Base-by-base conservation (phyloP, 2,888 invertebrate genomes). In the Sphaerophoria rueppellii region DNA sequence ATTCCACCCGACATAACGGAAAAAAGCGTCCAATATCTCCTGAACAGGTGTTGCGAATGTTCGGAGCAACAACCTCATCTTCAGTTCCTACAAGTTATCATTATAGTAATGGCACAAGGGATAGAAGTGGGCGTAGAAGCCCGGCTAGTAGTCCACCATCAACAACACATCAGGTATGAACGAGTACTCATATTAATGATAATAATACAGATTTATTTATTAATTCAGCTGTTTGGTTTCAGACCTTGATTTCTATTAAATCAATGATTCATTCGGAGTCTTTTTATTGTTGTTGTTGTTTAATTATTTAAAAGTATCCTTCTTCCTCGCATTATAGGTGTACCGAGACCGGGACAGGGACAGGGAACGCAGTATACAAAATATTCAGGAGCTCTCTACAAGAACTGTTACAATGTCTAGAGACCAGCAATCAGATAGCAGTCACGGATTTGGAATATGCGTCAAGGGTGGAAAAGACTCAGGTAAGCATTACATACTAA, bases 401-500 rank as follows among this genome's bases (percentile, higher is more conserved):
- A 93, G 96, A 89, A 97, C 96, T 85, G 96, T 97, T 90, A 96
- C 95, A 91, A 97, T 97, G 96, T 95, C 95, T 88, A 93, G 96
- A 87, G 96, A 96, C 90, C 95, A 95, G 71, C 94, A 94, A 63
- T 95, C 95, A 85, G 96, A 96, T 90, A 95, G 95, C 88, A 94
- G 95, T 58, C 97, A 96, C 91, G 97, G 97, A 82, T 97, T 97
- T 92, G 97, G 97, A 86, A 97, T 97, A 90, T 97, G 97, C 93
- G 97, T 97, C 91, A 97, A 97, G 92, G 97, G 97, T 89, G 97
- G 97, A 88, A 96, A 96, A 93, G 96, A 97, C 92, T 95, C 96
- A 92, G 96, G 97, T 96, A 91, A 85, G 87, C 78, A 65, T 40
- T 16, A 37, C 37, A 57, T 43, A 43, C 37, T 35, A 40, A 67